Evolutionary conservation across 2,797 vertebrate species (phyloP), one percentile per base, ranked within the genome.

Genomic region (Hoplostethus atlanticus): DNA sequence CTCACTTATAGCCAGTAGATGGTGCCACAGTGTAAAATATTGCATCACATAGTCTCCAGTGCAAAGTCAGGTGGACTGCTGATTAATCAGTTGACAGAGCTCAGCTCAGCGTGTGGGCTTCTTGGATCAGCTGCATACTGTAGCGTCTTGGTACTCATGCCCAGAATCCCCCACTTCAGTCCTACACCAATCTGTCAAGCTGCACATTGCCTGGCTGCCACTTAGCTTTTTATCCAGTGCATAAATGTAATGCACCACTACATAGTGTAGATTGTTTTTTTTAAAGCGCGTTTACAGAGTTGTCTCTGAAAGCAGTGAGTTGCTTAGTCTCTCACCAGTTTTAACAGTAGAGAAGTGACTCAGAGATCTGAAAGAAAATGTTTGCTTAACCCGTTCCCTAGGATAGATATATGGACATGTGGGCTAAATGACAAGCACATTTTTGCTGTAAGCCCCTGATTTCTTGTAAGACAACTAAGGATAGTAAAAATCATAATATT

Each of bases 151-250:
- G 59, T 79, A 54, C 52, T 84, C 40, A 9, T 79, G 82, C 87
- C 85, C 83, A 86, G 80, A 85, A 79, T 82, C 72, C 85, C 74
- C 84, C 66, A 78, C 77, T 84, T 76, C 70, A 83, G 64, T 88
- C 87, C 84, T 76, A 91, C 90, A 87, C 85, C 90, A 88, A 92
- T 90, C 89, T 91, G 92, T 89, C 74, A 76, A 83, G 71, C 78
- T 64, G 57, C 74, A 85, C 87, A 88, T 81, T 75, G 77, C 71
- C 64, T 71, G 58, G 65, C 66, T 57, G 36, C 57, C 58, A 67
- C 58, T 74, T 31, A 12, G 66, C 53, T 38, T 62, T 71, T 73
- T 13, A 52, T 84, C 56, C 55, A 75, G 31, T 36, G 69, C 53
- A 34, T 47, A 77, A 72, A 82, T 54, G 44, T 34, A 68, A 74